Evolutionary conservation across 2,888 invertebrate genomes (phyloP).

Genomic region (Gnatocerus cornutus): DNA sequence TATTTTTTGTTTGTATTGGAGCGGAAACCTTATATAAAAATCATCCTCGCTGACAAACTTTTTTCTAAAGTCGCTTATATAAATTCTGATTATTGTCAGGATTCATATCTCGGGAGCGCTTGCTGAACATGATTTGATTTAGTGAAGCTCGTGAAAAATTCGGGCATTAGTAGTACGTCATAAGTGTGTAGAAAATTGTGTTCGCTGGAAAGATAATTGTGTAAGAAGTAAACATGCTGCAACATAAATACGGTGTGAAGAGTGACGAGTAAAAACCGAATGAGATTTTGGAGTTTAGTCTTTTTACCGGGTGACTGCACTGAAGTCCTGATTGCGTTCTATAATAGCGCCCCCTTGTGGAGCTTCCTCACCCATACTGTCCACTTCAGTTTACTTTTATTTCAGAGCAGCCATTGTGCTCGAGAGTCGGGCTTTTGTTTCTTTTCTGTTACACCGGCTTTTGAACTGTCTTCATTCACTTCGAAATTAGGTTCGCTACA

Average conservation of each 20-base stretch:
- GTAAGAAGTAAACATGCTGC: conserved; percentile 51
- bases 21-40: too few relatives aligned
- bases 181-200: conserved; percentile 40
- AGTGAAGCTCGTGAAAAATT: conserved; percentile 31
- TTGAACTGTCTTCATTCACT: conserved; percentile 43
- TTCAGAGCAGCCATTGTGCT: conserved; percentile 51
- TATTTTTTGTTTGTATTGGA: too few relatives aligned
- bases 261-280: conserved; percentile 60
- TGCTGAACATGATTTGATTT: conserved; percentile 20
- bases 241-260: conserved; percentile 53
- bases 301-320: conserved; percentile 57
- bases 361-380: conserved; percentile 48
- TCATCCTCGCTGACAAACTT: not conserved
- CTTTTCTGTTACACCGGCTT: conserved; percentile 41
- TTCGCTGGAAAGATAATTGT: conserved; percentile 48
- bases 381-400: conserved; percentile 58
- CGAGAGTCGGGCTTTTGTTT: conserved; percentile 47
- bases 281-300: conserved; percentile 59
- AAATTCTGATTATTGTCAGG: conserved; percentile 32
- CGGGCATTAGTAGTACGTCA: conserved; percentile 32
- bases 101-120: conserved; percentile 1
- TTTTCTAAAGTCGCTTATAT: conserved; percentile 16
- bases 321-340: conserved; percentile 58
- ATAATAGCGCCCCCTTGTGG: conserved; percentile 51
- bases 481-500: conserved; percentile 26